Evolutionary conservation across 2,888 invertebrate genomes (phyloP).

Genomic region (Ornithoptera priamus): DNA sequence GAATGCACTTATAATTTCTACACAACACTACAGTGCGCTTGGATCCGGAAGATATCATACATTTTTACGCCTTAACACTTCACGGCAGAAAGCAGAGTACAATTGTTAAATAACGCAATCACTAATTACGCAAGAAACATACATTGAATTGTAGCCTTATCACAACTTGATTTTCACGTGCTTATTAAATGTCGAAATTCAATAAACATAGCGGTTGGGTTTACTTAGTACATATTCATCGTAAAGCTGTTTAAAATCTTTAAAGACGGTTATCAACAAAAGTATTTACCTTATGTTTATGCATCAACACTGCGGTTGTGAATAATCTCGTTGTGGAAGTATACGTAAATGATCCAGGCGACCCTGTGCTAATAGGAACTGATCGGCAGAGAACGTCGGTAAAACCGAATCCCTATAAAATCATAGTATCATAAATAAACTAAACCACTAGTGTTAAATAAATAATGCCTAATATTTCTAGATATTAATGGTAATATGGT

Average conservation of each 20-base stretch:
- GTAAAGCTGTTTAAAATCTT: background rate
- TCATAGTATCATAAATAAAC: background rate
- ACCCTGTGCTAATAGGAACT: background rate
- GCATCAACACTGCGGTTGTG: background rate
- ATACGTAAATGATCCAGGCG: background rate
- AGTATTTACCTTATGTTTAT: slow-evolving; percentile 1
- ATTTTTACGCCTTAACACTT: too few species aligned
- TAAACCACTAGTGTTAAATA: background rate
- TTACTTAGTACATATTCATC: background rate
- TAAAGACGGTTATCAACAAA: background rate
- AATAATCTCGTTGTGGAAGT: slow-evolving; percentile 1
- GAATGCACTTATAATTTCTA: too few species aligned
- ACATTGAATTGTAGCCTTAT: background rate
- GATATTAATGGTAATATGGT: background rate
- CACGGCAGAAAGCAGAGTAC: too few species aligned
- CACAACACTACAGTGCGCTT: too few species aligned
- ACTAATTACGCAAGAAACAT: background rate
- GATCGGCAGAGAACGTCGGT: background rate
- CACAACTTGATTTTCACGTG: background rate
- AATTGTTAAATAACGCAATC: background rate
- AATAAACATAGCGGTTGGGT: background rate
- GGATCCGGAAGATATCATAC: too few species aligned
- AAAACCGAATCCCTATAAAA: background rate
- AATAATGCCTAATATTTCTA: background rate
- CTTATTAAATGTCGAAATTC: background rate